Evolutionary conservation across 2,797 vertebrate genomes (phyloP).

Genomic region (Bryconaethiops microstoma): DNA sequence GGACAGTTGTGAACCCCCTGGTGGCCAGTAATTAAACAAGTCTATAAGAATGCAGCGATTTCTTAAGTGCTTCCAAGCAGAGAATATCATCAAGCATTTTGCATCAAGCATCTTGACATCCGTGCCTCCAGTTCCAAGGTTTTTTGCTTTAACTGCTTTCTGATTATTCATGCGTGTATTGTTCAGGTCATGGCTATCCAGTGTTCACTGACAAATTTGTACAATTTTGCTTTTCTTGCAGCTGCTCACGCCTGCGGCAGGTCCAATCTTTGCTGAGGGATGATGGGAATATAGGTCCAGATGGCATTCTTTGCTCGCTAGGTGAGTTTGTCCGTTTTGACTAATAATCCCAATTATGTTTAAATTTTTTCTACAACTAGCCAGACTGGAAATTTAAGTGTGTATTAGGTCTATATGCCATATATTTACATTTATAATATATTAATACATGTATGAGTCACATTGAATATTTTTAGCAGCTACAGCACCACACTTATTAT

Average conservation of each 20-base stretch:
- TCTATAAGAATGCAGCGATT: no score
- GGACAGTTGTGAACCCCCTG: no score
- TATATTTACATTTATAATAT: neutral
- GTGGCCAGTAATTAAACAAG: no score
- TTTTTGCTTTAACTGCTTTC: neutral
- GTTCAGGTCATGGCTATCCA: neutral
- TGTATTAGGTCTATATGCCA: neutral
- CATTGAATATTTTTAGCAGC: neutral
- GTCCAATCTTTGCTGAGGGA: slow-evolving; percentile 87
- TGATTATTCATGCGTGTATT: neutral
- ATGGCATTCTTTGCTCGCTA: slow-evolving; percentile 94
- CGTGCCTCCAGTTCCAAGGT: neutral
- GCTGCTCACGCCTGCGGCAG: slow-evolving; percentile 89
- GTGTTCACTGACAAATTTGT: neutral
- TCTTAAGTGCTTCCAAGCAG: no score
- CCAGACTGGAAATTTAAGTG: neutral
- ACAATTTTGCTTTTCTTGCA: slow-evolving; percentile 64
- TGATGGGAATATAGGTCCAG: slow-evolving; percentile 80
- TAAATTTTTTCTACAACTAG: neutral
- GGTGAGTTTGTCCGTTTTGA: slow-evolving; percentile 74
- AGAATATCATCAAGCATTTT: no score
- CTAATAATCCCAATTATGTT: neutral
- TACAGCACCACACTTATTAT: neutral
- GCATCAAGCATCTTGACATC: neutral
- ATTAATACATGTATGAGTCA: no score